A percentile compares a stretch with the other conserved stretches of the same genome.
Evolutionary conservation across 2,888 invertebrate species (phyloP).

Genomic region (Tachina grossa): DNA sequence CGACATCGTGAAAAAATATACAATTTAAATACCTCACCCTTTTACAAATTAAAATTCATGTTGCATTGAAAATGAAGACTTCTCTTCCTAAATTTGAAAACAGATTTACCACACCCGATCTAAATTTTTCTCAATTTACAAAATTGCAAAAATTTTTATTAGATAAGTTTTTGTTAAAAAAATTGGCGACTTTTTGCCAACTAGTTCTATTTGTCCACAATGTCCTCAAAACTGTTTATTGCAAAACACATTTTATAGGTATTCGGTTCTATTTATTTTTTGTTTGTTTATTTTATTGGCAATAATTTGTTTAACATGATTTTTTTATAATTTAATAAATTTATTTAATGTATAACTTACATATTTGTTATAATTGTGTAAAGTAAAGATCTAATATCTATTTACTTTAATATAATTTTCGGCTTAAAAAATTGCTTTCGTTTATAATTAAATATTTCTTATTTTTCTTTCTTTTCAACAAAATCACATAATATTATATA

Average conservation of each 20-base stretch:
- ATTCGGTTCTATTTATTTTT: conserved; percentile 33
- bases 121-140: too few species aligned
- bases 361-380: conserved; percentile 57
- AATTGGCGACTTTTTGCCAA: too few species aligned
- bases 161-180: too few species aligned
- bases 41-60: too few species aligned
- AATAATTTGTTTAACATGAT: conserved; percentile 66
- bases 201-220: too few species aligned
- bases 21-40: too few species aligned
- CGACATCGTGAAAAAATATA: too few species aligned
- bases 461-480: conserved; percentile 10
- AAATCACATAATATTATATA: conserved; percentile 50
- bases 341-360: conserved; percentile 64
- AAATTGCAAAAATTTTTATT: too few species aligned
- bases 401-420: conserved; percentile 45
- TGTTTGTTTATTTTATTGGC: conserved; percentile 55
- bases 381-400: conserved; percentile 59
- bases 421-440: conserved; percentile 65
- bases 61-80: too few species aligned
- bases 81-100: too few species aligned
- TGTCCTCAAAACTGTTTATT: neutral
- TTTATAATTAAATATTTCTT: conserved; percentile 44
- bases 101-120: too few species aligned
- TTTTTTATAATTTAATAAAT: conserved; percentile 60
- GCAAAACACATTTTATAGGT: neutral